phyloP scores from a whole-genome alignment of 1,140 invertebrate species.

The Nomia melanderi region DNA sequence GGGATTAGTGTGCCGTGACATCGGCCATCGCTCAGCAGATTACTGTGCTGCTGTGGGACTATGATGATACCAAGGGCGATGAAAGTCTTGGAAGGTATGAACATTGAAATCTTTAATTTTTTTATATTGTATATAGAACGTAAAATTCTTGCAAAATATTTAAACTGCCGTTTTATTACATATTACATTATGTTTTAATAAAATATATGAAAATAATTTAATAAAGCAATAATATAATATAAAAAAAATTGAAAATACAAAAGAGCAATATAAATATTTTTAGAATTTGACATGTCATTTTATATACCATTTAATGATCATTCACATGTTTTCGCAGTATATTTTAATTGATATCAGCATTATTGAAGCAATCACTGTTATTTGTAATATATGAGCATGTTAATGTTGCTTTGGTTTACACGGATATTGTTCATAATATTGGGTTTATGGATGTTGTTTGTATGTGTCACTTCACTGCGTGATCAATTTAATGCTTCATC shows the following conservation, averaged over 20 bases:
- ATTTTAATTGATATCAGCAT: neutral
- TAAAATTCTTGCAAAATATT: slow-evolving; percentile 6
- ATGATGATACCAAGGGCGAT: slow-evolving; percentile 92
- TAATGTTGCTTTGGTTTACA: neutral
- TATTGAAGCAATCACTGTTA: neutral
- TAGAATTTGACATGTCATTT: neutral
- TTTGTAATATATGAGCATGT: slow-evolving; percentile 45
- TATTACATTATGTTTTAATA: neutral
- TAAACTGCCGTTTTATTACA: neutral
- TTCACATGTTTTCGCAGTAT: neutral
- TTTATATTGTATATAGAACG: slow-evolving; percentile 15
- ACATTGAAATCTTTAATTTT: slow-evolving; percentile 39
- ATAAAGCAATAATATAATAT: neutral
- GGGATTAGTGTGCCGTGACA: slow-evolving; percentile 81
- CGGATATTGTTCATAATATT: neutral
- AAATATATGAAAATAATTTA: neutral
- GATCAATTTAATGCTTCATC: slow-evolving; percentile 22
- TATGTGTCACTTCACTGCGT: slow-evolving; percentile 33
- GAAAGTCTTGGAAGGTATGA: slow-evolving; percentile 90
- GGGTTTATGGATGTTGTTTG: slow-evolving; percentile 27
- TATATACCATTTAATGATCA: slow-evolving; percentile 13
- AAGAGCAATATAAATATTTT: neutral
- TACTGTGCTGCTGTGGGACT: slow-evolving; percentile 90
- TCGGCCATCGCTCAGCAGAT: slow-evolving; percentile 87
- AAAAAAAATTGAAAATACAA: neutral